A percentile compares a stretch with the other conserved stretches of the same genome.
Conservation (phyloP, 2,888 invertebrate species). For the Pocota personata region DNA sequence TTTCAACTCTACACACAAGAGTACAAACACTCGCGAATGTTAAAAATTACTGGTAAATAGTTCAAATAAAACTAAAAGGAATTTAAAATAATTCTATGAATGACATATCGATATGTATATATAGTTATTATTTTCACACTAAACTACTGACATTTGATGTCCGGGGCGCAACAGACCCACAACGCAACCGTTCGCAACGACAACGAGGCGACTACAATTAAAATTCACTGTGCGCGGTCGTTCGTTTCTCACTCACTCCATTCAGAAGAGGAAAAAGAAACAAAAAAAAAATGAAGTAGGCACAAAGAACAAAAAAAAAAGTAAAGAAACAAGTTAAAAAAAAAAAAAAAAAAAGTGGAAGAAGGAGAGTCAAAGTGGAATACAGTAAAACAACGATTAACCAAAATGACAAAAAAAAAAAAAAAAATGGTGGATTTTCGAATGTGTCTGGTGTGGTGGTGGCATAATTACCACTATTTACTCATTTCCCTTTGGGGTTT, state of each 20-base stretch:
- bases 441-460: background rate
- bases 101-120: conserved; percentile 1
- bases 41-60: background rate
- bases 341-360: conserved; percentile 12
- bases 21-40: background rate
- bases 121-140: background rate
- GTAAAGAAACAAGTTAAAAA: conserved; percentile 27
- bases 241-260: conserved; percentile 33
- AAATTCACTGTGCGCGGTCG: conserved; percentile 53
- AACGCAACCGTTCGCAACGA: conserved; percentile 62
- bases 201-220: conserved; percentile 61
- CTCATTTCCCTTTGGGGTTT: conserved; percentile 9
- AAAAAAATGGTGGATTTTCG: conserved; percentile 34
- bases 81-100: conserved; percentile 11
- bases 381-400: conserved; percentile 4
- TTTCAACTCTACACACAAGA: background rate
- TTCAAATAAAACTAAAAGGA: background rate
- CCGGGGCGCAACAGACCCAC: conserved; percentile 27
- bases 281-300: conserved; percentile 8
- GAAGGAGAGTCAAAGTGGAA: conserved; percentile 10
- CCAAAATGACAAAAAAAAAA: conserved; percentile 5
- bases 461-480: conserved; percentile 46
- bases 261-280: conserved; percentile 17
- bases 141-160: conserved; percentile 13
- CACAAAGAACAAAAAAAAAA: conserved; percentile 39